These are phyloP conservation scores for Varroa destructor DNA, from an alignment of 1,140 invertebrate species.

Conservation along the genomic window DNA sequence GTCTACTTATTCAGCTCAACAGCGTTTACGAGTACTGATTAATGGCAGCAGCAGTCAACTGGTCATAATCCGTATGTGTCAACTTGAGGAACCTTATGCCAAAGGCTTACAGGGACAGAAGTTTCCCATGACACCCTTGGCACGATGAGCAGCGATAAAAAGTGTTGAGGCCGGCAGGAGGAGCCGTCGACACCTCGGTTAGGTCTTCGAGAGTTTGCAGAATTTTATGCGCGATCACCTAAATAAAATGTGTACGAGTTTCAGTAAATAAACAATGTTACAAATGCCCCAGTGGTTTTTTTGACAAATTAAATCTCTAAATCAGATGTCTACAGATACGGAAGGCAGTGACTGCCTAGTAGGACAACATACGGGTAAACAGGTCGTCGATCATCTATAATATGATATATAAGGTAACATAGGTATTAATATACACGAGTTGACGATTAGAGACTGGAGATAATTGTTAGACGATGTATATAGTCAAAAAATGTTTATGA, in stretches of 20 bases:
- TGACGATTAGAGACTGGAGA: no score
- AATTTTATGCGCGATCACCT: slow-evolving; percentile 2
- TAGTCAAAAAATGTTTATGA: no score
- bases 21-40: no score
- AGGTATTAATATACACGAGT: no score
- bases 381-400: neutral
- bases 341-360: neutral
- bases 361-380: neutral
- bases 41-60: no score
- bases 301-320: neutral
- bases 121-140: slow-evolving; percentile 12
- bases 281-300: neutral
- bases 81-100: no score
- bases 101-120: neutral
- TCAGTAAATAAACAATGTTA: neutral
- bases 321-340: neutral
- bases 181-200: neutral
- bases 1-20: no score
- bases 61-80: no score
- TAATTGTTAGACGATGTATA: no score
- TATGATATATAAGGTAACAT: no score
- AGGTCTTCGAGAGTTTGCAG: slow-evolving; percentile 13
- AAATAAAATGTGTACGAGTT: neutral
- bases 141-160: neutral
- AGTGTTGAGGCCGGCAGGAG: slow-evolving; percentile 1